phyloP scores from a whole-genome alignment of 2,888 invertebrate genomes.

The Callyntrura sp. region DNA sequence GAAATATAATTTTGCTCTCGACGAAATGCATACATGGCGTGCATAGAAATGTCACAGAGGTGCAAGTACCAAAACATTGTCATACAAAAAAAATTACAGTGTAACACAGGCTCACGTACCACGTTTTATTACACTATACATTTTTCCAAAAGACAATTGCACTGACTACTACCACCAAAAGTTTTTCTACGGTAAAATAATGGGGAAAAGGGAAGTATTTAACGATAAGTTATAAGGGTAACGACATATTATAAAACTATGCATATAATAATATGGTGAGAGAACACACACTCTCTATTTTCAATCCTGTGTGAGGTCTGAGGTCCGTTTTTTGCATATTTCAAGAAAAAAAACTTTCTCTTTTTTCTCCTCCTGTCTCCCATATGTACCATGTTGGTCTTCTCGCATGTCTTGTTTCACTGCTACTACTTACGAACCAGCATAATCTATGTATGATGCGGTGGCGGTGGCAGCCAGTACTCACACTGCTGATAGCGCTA shows the following conservation, averaged over 20 bases:
- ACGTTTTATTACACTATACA: not conserved
- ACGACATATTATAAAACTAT: not conserved
- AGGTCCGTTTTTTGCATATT: conserved; percentile 31
- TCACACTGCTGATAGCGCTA: not conserved
- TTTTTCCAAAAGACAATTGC: conserved; percentile 21
- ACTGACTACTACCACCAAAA: not conserved
- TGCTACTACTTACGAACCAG: not conserved
- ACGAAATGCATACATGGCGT: conserved; percentile 11
- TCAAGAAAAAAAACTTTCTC: conserved; percentile 17
- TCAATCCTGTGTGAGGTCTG: conserved; percentile 9
- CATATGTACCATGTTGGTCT: not conserved
- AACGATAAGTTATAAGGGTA: too few relatives aligned
- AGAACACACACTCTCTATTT: not conserved
- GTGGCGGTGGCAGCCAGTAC: not conserved
- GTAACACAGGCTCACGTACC: conserved; percentile 32
- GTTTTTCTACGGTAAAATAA: not conserved
- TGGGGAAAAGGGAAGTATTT: not conserved
- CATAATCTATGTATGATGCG: conserved; percentile 22
- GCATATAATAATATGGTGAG: not conserved
- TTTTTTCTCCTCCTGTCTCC: not conserved
- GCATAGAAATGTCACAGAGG: conserved; percentile 56
- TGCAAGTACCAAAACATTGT: conserved; percentile 26
- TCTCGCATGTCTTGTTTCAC: not conserved
- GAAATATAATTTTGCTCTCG: conserved; percentile 32
- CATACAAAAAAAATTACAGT: not conserved